A percentile compares a stretch with the other conserved stretches of the same genome.
Conservation (phyloP, 2,797 vertebrate genomes). For the Sciurus vulgaris region DNA sequence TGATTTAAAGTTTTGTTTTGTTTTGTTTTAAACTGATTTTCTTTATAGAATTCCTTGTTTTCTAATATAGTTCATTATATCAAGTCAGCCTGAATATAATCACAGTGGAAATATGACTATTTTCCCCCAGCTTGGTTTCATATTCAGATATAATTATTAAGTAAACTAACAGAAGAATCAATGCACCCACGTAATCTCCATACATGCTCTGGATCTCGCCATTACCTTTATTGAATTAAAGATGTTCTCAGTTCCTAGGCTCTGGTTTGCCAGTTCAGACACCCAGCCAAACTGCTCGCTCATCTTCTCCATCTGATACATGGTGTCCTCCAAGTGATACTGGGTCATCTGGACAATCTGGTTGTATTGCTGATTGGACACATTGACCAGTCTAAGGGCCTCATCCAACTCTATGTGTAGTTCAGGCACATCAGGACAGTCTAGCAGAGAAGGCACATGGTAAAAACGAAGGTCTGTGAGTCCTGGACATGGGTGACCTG, state of each 20-base stretch:
- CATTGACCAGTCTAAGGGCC: conserved; percentile 91
- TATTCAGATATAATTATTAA: conserved; percentile 11
- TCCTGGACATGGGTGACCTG: neutral
- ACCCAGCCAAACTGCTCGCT: conserved; percentile 94
- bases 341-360: conserved; percentile 92
- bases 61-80: neutral
- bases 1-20: neutral
- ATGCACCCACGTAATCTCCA: neutral
- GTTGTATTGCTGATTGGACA: conserved; percentile 92
- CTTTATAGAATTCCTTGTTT: neutral
- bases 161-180: neutral
- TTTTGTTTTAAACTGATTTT: neutral
- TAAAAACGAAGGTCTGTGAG: neutral
- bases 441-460: conserved; percentile 85
- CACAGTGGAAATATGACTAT: neutral
- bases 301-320: conserved; percentile 92
- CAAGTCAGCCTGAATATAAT: neutral
- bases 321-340: conserved; percentile 92
- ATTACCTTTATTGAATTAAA: conserved; percentile 92
- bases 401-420: conserved; percentile 92
- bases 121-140: neutral
- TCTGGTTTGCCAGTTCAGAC: conserved; percentile 88
- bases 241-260: conserved; percentile 85
- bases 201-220: neutral
- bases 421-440: conserved; percentile 92